Conservation (phyloP, 2,113 vertebrate genomes). For the Ceyx margarethae region DNA sequence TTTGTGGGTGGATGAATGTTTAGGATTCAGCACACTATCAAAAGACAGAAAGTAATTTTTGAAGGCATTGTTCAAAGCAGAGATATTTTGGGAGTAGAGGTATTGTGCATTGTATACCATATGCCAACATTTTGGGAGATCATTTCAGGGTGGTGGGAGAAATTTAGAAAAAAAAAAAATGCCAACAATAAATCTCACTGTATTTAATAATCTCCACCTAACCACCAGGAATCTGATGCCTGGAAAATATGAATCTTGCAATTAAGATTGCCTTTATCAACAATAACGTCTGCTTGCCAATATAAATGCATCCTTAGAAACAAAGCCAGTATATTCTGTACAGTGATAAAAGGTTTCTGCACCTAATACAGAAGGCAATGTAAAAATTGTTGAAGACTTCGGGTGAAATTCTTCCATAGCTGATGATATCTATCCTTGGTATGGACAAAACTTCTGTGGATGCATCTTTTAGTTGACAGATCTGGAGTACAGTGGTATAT, state of each 20-base stretch:
- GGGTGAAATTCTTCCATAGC: not conserved
- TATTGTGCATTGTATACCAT: not conserved
- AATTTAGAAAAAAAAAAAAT: not conserved
- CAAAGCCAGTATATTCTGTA: not conserved
- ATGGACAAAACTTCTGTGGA: not conserved
- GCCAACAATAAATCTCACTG: not conserved
- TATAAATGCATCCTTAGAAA: not conserved
- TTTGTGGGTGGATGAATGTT: conserved; percentile 13
- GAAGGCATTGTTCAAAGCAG: conserved; percentile 21
- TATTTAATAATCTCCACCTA: not conserved
- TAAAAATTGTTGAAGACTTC: not conserved
- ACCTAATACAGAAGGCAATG: not conserved
- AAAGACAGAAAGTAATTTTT: conserved; percentile 12
- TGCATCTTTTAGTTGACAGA: not conserved
- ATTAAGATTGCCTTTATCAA: not conserved
- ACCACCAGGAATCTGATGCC: not conserved
- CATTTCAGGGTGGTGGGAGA: not conserved
- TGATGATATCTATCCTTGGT: not conserved
- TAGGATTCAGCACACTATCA: not conserved
- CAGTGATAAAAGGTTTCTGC: not conserved
- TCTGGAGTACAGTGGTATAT: not conserved
- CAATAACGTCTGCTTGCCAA: not conserved
- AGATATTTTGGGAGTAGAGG: conserved; percentile 22
- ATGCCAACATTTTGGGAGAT: not conserved
- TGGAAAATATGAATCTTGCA: not conserved